phyloP scores from a whole-genome alignment of 2,888 invertebrate species.

The Parthenolecanium corni region DNA sequence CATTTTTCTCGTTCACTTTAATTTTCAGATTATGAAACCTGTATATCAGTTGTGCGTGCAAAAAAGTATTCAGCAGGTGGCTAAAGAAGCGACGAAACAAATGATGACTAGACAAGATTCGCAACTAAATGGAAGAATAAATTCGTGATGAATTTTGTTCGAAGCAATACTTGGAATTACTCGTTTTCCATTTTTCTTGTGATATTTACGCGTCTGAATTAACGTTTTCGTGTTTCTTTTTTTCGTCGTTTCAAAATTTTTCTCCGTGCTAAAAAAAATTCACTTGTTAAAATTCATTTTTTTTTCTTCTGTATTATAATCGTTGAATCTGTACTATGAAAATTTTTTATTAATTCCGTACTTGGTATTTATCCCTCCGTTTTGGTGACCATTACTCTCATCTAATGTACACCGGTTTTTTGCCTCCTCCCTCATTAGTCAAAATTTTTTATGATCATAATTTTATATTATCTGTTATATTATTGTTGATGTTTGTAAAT shows the following conservation, averaged over 20 bases:
- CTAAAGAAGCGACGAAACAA: slow-evolving; percentile 60
- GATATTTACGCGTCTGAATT: slow-evolving; percentile 9
- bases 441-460: neutral
- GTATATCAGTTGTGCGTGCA: slow-evolving; percentile 68
- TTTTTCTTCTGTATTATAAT: neutral
- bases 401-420: neutral
- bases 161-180: slow-evolving; percentile 7
- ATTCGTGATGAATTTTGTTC: slow-evolving; percentile 6
- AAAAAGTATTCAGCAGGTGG: slow-evolving; percentile 70
- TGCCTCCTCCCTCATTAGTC: neutral
- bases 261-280: slow-evolving; percentile 1
- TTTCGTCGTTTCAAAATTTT: neutral
- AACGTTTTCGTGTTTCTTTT: neutral
- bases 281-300: slow-evolving; percentile 18
- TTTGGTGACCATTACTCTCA: neutral
- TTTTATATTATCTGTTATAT: neutral
- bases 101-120: slow-evolving; percentile 15
- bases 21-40: slow-evolving; percentile 65
- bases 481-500: neutral
- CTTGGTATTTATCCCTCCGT: neutral
- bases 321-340: slow-evolving; percentile 1
- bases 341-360: neutral
- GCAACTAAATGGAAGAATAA: slow-evolving; percentile 17
- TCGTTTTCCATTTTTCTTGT: slow-evolving; percentile 1
- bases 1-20: slow-evolving; percentile 1